Percentiles rank a stretch among this genome's conserved stretches.
These are phyloP conservation scores for Heliocidaris tuberculata DNA, from an alignment of 35 echinoderm and acorn worm species.

Conservation along the genomic window DNA sequence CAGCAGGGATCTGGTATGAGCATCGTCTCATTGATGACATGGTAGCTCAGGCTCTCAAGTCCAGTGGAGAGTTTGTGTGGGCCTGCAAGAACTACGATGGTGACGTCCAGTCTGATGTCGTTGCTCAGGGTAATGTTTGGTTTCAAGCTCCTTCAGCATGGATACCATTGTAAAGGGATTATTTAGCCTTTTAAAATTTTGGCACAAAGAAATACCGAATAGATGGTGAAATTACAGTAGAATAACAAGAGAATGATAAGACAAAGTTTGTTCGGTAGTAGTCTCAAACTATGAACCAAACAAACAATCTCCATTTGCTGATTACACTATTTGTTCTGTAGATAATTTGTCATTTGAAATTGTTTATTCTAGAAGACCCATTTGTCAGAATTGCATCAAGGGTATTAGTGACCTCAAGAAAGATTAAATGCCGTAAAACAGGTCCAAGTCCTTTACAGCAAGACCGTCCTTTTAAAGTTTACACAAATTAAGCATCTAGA, in stretches of 20 bases:
- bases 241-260: background rate
- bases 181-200: background rate
- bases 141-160: background rate
- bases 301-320: too few relatives aligned
- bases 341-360: too few relatives aligned
- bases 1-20: conserved; percentile 89
- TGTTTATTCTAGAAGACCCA: too few relatives aligned
- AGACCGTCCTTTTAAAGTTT: too few relatives aligned
- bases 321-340: too few relatives aligned
- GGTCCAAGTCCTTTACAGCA: too few relatives aligned
- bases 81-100: conserved; percentile 97
- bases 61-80: conserved; percentile 91
- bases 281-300: too few relatives aligned
- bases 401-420: too few relatives aligned
- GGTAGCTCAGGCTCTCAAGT: conserved; percentile 96
- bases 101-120: conserved; percentile 97
- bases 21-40: conserved; percentile 99
- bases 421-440: too few relatives aligned
- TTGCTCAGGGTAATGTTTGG: conserved; percentile 80
- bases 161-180: background rate
- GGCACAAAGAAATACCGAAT: background rate
- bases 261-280: background rate
- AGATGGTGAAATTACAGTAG: background rate
- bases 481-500: too few relatives aligned
- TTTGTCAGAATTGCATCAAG: too few relatives aligned